phyloP scores from a whole-genome alignment of 2,113 vertebrate genomes.

The Urocynchramus pylzowi region DNA sequence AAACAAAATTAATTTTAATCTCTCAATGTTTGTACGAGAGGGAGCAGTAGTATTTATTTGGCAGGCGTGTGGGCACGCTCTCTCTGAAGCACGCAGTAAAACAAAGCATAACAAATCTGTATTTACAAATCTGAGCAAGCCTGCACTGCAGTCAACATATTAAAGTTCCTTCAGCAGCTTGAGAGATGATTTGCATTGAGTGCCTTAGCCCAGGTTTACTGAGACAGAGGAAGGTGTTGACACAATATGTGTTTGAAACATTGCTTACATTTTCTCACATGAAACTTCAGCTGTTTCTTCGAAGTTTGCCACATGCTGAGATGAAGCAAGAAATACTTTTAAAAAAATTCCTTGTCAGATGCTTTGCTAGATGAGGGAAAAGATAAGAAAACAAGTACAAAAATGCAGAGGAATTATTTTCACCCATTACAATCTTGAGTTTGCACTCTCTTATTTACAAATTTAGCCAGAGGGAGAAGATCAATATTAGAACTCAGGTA shows the following conservation, averaged over 20 bases:
- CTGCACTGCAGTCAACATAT: constrained; percentile 1
- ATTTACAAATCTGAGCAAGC: constrained; percentile 26
- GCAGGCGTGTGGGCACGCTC: background rate
- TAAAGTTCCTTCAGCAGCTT: background rate
- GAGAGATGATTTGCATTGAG: constrained; percentile 7
- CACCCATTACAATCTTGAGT: background rate
- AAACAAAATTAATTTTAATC: background rate
- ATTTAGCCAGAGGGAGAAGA: background rate
- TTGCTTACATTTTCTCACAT: background rate
- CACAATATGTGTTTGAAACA: background rate
- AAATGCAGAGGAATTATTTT: background rate
- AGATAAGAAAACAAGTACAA: background rate
- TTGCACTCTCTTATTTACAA: background rate
- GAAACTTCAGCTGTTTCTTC: background rate
- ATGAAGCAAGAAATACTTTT: background rate
- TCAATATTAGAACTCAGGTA: background rate
- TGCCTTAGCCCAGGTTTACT: background rate
- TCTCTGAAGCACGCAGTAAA: background rate
- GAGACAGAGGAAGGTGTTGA: constrained; percentile 14
- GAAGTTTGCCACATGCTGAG: background rate
- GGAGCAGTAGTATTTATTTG: background rate
- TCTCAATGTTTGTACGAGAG: background rate
- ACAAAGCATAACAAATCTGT: constrained; percentile 37
- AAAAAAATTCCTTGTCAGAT: background rate
- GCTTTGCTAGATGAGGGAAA: background rate